Evolutionary conservation across 2,113 vertebrate genomes (phyloP).

Genomic region (human (Homo sapiens)): DNA sequence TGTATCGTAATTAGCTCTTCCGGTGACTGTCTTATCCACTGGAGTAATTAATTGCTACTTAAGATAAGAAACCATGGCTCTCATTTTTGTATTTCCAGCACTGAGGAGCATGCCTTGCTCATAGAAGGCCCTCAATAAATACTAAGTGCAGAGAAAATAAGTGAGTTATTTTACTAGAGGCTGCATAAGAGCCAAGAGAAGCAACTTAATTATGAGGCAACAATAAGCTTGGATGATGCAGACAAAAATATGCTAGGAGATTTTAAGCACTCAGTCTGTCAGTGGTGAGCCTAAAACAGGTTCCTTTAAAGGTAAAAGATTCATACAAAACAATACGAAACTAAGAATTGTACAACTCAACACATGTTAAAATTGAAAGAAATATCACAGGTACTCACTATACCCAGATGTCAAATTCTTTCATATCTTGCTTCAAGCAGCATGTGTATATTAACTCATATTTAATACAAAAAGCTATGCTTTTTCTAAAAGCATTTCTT

Average conservation of each 20-base stretch:
- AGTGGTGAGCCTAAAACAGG: not conserved
- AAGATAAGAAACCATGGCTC: not conserved
- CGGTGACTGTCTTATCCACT: not conserved
- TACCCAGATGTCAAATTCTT: slow-evolving; percentile 29
- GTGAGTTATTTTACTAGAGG: not conserved
- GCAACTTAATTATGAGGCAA: not conserved
- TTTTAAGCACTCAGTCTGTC: slow-evolving; percentile 1
- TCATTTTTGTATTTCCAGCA: not conserved
- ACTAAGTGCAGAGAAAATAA: not conserved
- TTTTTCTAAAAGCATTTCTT: not conserved
- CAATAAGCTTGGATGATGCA: not conserved
- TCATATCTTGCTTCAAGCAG: slow-evolving; percentile 27
- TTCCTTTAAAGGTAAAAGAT: slow-evolving; percentile 40
- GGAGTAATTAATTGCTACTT: not conserved
- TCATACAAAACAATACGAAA: slow-evolving; percentile 13
- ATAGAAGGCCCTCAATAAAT: not conserved
- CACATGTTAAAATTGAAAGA: slow-evolving; percentile 29
- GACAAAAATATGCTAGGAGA: not conserved
- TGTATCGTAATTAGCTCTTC: not conserved
- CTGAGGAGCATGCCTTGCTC: not conserved
- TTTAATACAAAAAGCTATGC: not conserved
- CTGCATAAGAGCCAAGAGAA: not conserved
- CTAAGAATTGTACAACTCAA: not conserved
- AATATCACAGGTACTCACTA: not conserved
- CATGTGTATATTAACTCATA: not conserved